phyloP scores from a whole-genome alignment of 2,888 invertebrate genomes.

The Crematogaster levior region DNA sequence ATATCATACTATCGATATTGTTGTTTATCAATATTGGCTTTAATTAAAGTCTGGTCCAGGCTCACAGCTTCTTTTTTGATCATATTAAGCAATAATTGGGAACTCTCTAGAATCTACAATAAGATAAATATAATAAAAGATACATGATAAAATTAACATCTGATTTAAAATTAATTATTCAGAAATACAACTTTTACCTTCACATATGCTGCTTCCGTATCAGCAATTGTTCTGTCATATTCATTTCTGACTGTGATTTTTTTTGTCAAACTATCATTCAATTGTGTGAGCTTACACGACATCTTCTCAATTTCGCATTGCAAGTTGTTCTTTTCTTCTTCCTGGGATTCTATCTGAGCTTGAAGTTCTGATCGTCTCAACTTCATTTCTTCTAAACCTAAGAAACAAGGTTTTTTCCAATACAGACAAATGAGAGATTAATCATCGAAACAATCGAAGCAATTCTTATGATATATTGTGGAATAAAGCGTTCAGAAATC shows the following conservation, averaged over 20 bases:
- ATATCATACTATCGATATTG: constrained; percentile 64
- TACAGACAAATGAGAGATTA: background rate
- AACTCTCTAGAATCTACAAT: constrained; percentile 87
- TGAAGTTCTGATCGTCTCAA: constrained; percentile 78
- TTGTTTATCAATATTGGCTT: constrained; percentile 76
- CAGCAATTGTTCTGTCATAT: constrained; percentile 82
- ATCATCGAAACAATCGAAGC: background rate
- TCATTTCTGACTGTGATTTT: constrained; percentile 81
- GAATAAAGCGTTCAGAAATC: background rate
- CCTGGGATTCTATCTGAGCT: constrained; percentile 80
- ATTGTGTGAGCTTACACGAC: constrained; percentile 78
- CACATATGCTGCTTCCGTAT: constrained; percentile 83
- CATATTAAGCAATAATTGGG: constrained; percentile 86
- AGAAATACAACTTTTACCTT: constrained; percentile 75
- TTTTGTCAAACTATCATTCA: constrained; percentile 82
- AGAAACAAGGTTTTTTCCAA: background rate
- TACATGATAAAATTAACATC: background rate
- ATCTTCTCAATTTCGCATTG: constrained; percentile 83
- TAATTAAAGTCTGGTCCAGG: constrained; percentile 80
- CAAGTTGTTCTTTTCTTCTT: constrained; percentile 80
- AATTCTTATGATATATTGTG: background rate
- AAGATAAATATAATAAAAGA: constrained; percentile 24
- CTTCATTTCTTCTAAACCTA: constrained; percentile 84
- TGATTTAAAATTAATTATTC: background rate
- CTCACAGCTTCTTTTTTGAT: constrained; percentile 85